Base-by-base conservation (phyloP, 1,140 invertebrate genomes). In the Harpegnathos saltator region DNA sequence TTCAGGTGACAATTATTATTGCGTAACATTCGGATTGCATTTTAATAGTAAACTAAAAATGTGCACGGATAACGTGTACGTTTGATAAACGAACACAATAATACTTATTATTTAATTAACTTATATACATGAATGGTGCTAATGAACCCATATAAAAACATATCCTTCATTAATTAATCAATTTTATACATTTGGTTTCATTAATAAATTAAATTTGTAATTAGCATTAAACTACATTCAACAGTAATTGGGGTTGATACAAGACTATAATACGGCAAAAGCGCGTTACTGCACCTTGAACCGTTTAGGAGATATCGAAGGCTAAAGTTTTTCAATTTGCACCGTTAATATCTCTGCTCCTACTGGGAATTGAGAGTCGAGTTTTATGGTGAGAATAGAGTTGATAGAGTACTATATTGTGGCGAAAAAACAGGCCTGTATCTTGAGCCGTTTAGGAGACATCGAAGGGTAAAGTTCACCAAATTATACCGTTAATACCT, bases 191-290 rank as follows among this genome's bases (percentile, higher is more conserved):
- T 26, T 69, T 15, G 4, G 56, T 69, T 78, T 63, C 69, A 56
- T 78, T 78, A 33, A 68, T 12, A 19, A 17, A 3, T 68, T 77
- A 26, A 54, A 54, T 15, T 24, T 69, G 11, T 22, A 78, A 44
- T 78, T 78, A 78, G 19, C 17, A 78, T 78, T 38, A 69, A 78
- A 78, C 19, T 69, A 78, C 44, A 3, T 69, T 12, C 11, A 22
- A 5, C 56, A 56, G 44, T 56, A 68, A 78, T 69, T 54, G 38
- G 24, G n/a, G n/a, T n/a, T n/a, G n/a, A n/a, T n/a, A n/a, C n/a
- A n/a, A n/a, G n/a, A n/a, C n/a, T n/a, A n/a, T n/a, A n/a, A n/a
- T n/a, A n/a, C n/a, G n/a, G n/a, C n/a, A n/a, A n/a, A n/a, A n/a
- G n/a, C n/a, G n/a, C n/a, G n/a, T n/a, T n/a, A n/a, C n/a, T n/a